Evolutionary conservation across 1,140 invertebrate genomes (phyloP), one percentile per base, ranked within the genome.

Genomic region (Hycleus cichorii): DNA sequence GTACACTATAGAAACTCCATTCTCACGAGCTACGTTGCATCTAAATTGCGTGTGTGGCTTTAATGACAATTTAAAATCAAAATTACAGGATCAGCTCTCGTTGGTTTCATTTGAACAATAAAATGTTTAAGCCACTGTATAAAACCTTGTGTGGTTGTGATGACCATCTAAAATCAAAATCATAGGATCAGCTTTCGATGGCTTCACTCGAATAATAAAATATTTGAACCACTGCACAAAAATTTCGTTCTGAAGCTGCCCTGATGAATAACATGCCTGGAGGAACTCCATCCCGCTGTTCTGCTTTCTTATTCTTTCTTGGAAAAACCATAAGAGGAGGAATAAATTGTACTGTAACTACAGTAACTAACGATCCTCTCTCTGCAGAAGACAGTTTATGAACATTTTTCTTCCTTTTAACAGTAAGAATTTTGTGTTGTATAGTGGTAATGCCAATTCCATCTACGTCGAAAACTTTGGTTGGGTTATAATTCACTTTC

Each of bases 311-410:
- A 49, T 63, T 63, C 65, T 70, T 70, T 27, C 67, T 43, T 73
- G 69, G 60, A 75, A 78, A 44, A 77, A 54, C 27, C 8, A 54
- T 44, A 24, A 79, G 62, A 32, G 63, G 71, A 52, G 18, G 18
- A 18, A 18, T 18, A 18, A 18, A 12, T 12, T 65, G 69, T 25
- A 77, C 76, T 58, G 59, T 63, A 40, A 70, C 53, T 27, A 77
- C 49, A 25, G 78, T 80, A 0, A 78, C 69, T 26, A 75, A 69
- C 57, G 69, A 69, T 25, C 76, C 77, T 51, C 77, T 66, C 66
- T 80, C 78, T 50, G 70, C 73, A 39, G 74, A 78, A 3, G 72
- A 75, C 5, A 78, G 39, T 72, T 76, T 18, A 80, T 69, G 66
- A 80, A 73, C 50, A 74, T 72, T 27, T 64, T 18, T 18, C 1